Percentiles rank a stretch among this genome's conserved stretches.
phyloP scores from a whole-genome alignment of 2,797 vertebrate genomes.

The Schizopygopsis pylzovi region DNA sequence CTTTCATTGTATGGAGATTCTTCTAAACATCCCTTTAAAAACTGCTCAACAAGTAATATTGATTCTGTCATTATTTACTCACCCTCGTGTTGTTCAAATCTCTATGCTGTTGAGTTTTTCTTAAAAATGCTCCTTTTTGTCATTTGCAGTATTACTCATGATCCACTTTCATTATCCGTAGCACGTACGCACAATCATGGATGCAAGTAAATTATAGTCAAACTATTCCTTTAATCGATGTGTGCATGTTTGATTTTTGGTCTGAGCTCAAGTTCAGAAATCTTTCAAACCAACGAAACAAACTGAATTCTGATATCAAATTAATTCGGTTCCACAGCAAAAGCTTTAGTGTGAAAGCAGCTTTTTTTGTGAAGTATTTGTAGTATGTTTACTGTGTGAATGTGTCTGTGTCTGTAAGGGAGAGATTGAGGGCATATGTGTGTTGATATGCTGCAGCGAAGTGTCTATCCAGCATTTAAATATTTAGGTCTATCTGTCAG shows the following conservation, averaged over 20 bases:
- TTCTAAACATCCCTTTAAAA: background rate
- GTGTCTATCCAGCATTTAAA: constrained; percentile 71
- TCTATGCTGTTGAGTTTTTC: background rate
- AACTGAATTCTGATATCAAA: background rate
- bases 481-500: constrained; percentile 80
- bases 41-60: background rate
- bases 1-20: background rate
- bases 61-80: background rate
- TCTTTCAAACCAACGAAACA: background rate
- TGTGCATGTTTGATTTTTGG: background rate
- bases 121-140: background rate
- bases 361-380: constrained; percentile 11
- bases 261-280: background rate
- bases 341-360: background rate
- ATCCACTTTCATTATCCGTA: background rate
- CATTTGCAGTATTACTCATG: background rate
- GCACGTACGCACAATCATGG: background rate
- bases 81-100: background rate
- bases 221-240: background rate
- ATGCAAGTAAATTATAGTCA: background rate
- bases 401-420: constrained; percentile 31
- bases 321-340: background rate
- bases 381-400: constrained; percentile 8
- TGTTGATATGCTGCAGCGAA: constrained; percentile 45
- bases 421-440: constrained; percentile 19